These are phyloP conservation scores for Pavo muticus DNA, from an alignment of 2,113 vertebrate genomes.

Conservation along the genomic window DNA sequence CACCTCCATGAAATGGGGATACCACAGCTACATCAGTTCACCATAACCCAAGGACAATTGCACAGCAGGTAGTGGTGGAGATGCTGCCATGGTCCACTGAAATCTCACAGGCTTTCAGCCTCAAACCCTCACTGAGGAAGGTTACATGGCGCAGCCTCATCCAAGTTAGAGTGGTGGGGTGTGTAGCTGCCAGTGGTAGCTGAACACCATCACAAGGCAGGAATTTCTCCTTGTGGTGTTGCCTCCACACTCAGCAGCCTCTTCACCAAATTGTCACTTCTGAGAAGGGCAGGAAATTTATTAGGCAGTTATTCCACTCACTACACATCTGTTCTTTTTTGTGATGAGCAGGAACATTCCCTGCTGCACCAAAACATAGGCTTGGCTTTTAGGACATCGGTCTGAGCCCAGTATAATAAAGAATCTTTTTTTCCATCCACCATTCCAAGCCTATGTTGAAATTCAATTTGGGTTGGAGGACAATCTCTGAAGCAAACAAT, in stretches of 20 bases:
- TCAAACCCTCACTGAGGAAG: neutral
- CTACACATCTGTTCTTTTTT: neutral
- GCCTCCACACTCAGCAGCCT: neutral
- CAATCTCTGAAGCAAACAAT: constrained; percentile 3
- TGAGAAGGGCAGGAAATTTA: neutral
- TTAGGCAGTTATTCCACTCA: neutral
- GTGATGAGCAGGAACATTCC: neutral
- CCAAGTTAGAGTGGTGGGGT: neutral
- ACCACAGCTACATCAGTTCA: neutral
- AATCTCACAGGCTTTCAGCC: neutral
- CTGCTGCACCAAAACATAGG: neutral
- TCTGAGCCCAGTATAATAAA: neutral
- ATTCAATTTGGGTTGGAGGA: neutral
- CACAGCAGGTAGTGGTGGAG: neutral
- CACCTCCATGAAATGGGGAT: neutral
- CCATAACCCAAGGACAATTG: neutral
- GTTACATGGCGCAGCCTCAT: neutral
- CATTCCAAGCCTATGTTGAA: neutral
- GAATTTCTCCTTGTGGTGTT: neutral
- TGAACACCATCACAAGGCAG: neutral
- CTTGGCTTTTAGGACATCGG: neutral
- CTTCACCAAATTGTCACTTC: neutral
- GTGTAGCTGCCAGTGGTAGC: neutral
- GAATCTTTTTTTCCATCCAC: neutral
- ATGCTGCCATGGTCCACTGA: neutral